Base-by-base conservation (phyloP, 2,888 invertebrate species). In the Apodemia zela region DNA sequence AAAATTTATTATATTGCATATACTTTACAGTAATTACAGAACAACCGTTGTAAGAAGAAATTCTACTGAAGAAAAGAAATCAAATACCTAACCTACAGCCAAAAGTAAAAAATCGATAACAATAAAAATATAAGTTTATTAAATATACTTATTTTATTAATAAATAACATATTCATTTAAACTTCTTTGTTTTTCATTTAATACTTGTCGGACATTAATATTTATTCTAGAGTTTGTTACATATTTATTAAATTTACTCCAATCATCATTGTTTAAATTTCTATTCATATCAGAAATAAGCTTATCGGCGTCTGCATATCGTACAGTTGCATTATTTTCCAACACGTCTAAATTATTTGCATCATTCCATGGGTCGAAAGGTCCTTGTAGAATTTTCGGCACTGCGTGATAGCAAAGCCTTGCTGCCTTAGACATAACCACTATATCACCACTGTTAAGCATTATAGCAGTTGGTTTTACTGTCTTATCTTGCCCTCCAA, bases 321-420 rank as follows among this genome's bases (percentile, higher is more conserved):
- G 85, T 64, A 81, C 81, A 60, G 66, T 66, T 4, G 65, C 57
- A 13, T 61, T 59, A 51, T 66, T 66, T 51, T 68, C 58, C 63
- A 47, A 60, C 25, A 69, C 66, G 10, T 62, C 38, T 15, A 64
- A 63, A 18, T 66, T 59, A 21, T 67, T 61, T 33, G 74, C 68
- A 62, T 75, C 64, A 65, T 85, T 82, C 94, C 95, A 95, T 10
- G 93, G 86, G 61, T 81, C 73, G 1, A 74, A 71, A 5, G 75
- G 66, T 0, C 93, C 80, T 62, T 92, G 84, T 70, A 97, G 76
- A 74, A 99, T 96, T 84, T 95, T 95, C 1, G 99, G 99, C 0
- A 99, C 96, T 3, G 97, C 99, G 85, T 99, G 99, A 84, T 98
- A 99, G 71, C 96, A 95, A 2, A 97, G 89, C 63, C 99, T 93